A percentile compares a stretch with the other conserved stretches of the same genome.
phyloP scores from a whole-genome alignment of 2,113 vertebrate genomes.

The Colossoma macropomum region DNA sequence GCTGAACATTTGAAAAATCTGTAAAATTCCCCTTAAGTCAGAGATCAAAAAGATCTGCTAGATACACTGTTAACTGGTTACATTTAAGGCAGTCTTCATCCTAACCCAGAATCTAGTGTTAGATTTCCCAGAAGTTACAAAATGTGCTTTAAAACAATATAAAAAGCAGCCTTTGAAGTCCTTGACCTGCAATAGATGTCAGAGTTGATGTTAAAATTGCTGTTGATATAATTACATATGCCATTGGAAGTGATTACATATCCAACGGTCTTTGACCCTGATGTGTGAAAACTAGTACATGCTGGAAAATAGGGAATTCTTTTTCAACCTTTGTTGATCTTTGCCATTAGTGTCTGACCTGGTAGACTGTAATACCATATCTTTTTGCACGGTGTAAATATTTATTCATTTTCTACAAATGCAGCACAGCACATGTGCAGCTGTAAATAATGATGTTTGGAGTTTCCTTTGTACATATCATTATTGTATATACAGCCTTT shows the following conservation, averaged over 20 bases:
- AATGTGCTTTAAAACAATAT: too few relatives aligned
- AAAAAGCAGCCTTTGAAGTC: too few relatives aligned
- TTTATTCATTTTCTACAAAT: slow-evolving; percentile 88
- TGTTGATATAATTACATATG: too few relatives aligned
- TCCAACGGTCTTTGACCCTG: too few relatives aligned
- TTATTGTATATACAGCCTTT: slow-evolving; percentile 48
- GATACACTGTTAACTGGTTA: background rate
- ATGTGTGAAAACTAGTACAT: background rate
- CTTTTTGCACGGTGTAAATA: slow-evolving; percentile 89
- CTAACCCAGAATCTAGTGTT: background rate
- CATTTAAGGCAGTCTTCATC: background rate
- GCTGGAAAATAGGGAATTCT: slow-evolving; percentile 45
- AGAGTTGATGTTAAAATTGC: too few relatives aligned
- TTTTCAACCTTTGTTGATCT: slow-evolving; percentile 19
- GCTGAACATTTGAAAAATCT: too few relatives aligned
- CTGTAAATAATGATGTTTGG: slow-evolving; percentile 87
- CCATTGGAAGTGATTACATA: too few relatives aligned
- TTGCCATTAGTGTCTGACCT: slow-evolving; percentile 12
- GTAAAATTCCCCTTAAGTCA: too few relatives aligned
- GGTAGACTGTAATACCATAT: slow-evolving; percentile 78
- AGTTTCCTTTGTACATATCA: slow-evolving; percentile 57
- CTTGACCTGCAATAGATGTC: too few relatives aligned
- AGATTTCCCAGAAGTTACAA: too few relatives aligned
- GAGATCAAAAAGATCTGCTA: background rate
- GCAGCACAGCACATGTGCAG: slow-evolving; percentile 75